These are phyloP conservation scores for Drosophila tanythrix DNA, from an alignment of 2,888 invertebrate genomes.

Conservation along the genomic window DNA sequence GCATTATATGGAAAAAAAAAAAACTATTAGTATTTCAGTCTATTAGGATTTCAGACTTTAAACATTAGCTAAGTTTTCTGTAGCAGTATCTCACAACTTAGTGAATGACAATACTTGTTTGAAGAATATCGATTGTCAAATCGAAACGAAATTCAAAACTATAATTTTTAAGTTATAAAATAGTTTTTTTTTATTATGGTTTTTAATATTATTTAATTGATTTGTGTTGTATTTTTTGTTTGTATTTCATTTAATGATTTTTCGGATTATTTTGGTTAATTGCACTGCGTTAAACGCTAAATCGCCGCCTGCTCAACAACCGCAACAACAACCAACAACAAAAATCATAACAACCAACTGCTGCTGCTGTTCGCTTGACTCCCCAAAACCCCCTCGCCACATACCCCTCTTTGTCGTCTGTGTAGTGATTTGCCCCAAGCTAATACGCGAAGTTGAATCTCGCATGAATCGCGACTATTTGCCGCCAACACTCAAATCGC, in stretches of 20 bases:
- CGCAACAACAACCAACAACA: slow-evolving; percentile 23
- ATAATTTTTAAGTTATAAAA: neutral
- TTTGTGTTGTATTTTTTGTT: slow-evolving; percentile 18
- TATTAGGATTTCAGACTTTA: neutral
- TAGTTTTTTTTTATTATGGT: neutral
- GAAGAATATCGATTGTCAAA: neutral
- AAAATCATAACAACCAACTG: slow-evolving; percentile 25
- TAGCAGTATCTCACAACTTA: neutral
- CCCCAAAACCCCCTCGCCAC: neutral
- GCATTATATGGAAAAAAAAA: no score
- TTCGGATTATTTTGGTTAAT: slow-evolving; percentile 64
- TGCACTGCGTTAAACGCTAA: slow-evolving; percentile 68
- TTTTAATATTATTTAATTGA: slow-evolving; percentile 15
- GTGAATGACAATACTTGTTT: neutral
- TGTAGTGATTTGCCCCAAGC: slow-evolving; percentile 94
- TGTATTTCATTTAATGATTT: slow-evolving; percentile 48
- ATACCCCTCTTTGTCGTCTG: neutral
- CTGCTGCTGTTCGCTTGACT: slow-evolving; percentile 43
- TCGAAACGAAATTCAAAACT: neutral
- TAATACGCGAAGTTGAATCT: slow-evolving; percentile 95
- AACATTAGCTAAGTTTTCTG: neutral
- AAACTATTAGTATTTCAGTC: neutral
- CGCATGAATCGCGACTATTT: slow-evolving; percentile 93
- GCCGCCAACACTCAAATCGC: slow-evolving; percentile 87
- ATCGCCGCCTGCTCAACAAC: slow-evolving; percentile 45